Conservation (phyloP, 2,113 vertebrate species). For the Nanorana parkeri region DNA sequence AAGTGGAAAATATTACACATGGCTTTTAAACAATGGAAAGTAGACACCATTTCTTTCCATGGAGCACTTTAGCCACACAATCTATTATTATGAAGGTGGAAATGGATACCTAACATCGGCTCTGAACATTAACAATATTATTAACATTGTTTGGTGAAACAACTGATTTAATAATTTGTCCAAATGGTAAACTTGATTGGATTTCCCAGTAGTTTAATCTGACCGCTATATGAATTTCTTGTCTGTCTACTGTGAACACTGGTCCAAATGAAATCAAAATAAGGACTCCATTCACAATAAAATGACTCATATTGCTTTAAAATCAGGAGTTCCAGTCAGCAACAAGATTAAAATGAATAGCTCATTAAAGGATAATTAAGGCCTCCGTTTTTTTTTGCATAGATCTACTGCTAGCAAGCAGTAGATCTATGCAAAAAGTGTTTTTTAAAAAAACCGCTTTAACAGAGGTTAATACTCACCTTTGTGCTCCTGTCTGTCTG, state of each 20-base stretch:
- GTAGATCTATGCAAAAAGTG: no score
- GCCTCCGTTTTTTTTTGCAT: no score
- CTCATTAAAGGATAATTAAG: no score
- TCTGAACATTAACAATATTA: background rate
- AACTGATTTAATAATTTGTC: background rate
- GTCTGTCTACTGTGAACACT: background rate
- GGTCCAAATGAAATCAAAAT: background rate
- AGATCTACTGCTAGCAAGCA: no score
- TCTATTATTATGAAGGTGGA: background rate
- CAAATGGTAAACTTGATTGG: background rate
- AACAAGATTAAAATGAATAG: no score
- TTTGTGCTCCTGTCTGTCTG: no score
- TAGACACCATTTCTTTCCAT: background rate
- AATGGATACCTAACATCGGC: background rate
- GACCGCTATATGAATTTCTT: background rate
- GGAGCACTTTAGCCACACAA: background rate
- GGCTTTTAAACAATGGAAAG: conserved; percentile 29
- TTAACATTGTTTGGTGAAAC: conserved; percentile 10
- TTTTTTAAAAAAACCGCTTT: no score
- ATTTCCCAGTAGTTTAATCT: background rate
- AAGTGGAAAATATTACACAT: conserved; percentile 34
- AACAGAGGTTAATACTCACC: no score
- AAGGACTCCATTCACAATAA: background rate
- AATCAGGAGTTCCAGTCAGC: no score
- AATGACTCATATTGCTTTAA: background rate